Evolutionary conservation across 2,113 vertebrate species (phyloP).

Genomic region (Benthochromis sp.): DNA sequence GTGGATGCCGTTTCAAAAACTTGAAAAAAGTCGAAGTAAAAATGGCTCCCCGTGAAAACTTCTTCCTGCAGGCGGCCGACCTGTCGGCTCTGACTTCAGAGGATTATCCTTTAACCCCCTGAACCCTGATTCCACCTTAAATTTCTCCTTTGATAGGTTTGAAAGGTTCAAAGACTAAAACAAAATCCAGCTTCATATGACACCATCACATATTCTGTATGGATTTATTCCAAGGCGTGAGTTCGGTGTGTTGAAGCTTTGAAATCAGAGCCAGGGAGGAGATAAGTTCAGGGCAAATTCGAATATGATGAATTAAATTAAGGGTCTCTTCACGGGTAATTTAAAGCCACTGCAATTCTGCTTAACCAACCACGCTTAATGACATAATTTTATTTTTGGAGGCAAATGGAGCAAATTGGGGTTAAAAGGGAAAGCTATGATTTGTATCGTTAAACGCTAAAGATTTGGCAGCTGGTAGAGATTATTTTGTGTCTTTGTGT

Average conservation of each 20-base stretch:
- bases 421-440: not conserved
- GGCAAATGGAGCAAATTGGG: not conserved
- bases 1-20: not conserved
- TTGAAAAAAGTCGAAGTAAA: not conserved
- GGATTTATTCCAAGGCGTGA: not conserved
- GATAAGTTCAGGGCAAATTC: not conserved
- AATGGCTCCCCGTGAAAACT: not conserved
- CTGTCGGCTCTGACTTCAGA: conserved; percentile 1
- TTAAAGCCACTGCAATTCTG: not conserved
- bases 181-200: not conserved
- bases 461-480: not conserved
- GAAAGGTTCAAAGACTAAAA: not conserved
- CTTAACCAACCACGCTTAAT: not conserved
- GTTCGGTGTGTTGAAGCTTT: not conserved
- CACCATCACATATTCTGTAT: not conserved
- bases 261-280: not conserved
- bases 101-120: conserved; percentile 32
- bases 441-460: not conserved
- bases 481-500: not conserved
- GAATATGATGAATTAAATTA: not conserved
- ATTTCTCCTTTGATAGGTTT: conserved; percentile 3
- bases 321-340: not conserved
- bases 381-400: not conserved
- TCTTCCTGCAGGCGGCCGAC: not conserved
- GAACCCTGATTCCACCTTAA: conserved; percentile 11